These are phyloP conservation scores for Sturnira hondurensis DNA, from an alignment of 2,113 vertebrate genomes.

Conservation along the genomic window DNA sequence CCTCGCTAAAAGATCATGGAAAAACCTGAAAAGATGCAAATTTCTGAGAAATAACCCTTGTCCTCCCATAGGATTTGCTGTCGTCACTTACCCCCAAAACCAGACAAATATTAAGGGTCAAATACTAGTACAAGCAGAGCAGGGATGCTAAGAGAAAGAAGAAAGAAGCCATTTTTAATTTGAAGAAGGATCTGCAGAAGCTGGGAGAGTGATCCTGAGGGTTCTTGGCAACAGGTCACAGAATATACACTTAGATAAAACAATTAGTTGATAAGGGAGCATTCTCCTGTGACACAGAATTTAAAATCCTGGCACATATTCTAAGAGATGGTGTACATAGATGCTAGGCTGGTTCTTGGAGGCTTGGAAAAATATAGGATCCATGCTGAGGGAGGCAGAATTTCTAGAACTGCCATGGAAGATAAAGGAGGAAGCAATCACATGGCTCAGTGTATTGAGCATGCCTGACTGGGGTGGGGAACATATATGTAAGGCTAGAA, in stretches of 20 bases:
- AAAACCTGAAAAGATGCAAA: neutral
- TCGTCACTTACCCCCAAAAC: neutral
- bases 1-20: neutral
- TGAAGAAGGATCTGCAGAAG: neutral
- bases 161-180: neutral
- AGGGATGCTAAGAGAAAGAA: neutral
- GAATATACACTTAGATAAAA: neutral
- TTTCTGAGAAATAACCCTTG: neutral
- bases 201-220: neutral
- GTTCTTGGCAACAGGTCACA: neutral
- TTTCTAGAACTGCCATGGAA: neutral
- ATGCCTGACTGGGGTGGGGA: neutral
- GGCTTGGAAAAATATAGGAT: neutral
- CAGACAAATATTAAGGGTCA: neutral
- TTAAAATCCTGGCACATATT: neutral
- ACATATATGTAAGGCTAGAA: neutral
- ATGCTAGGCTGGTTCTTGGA: neutral
- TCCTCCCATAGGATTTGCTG: neutral
- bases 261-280: neutral
- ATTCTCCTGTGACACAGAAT: neutral
- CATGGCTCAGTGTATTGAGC: neutral
- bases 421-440: neutral
- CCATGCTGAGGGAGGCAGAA: neutral
- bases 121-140: neutral
- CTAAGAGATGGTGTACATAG: neutral